Conservation (phyloP, 2,888 invertebrate genomes). For the Drosophila parthenogenetica region DNA sequence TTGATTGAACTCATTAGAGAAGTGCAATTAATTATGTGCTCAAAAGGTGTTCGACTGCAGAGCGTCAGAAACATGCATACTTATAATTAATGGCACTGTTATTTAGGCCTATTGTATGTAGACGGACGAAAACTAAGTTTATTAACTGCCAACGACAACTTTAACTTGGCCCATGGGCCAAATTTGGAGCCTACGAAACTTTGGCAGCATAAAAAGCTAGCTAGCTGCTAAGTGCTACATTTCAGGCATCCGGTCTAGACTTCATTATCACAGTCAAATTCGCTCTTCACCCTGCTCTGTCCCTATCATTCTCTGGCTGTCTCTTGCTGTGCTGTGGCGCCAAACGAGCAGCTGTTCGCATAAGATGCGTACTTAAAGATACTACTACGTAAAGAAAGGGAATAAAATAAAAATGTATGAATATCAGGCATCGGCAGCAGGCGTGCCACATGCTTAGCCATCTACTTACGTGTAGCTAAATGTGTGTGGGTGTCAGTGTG, state of each 20-base stretch:
- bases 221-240: slow-evolving; percentile 58
- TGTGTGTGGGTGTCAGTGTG: slow-evolving; percentile 12
- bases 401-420: slow-evolving; percentile 14
- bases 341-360: slow-evolving; percentile 54
- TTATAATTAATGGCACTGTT: slow-evolving; percentile 61
- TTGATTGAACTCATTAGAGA: slow-evolving; percentile 41
- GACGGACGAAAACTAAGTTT: slow-evolving; percentile 16
- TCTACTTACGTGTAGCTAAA: slow-evolving; percentile 21
- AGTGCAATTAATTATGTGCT: slow-evolving; percentile 43
- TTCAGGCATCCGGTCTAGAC: slow-evolving; percentile 74
- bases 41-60: slow-evolving; percentile 18
- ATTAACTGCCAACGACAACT: slow-evolving; percentile 40
- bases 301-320: neutral
- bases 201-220: slow-evolving; percentile 45
- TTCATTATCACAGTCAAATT: slow-evolving; percentile 60
- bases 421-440: slow-evolving; percentile 51
- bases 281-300: neutral
- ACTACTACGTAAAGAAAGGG: slow-evolving; percentile 32
- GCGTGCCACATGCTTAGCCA: slow-evolving; percentile 44
- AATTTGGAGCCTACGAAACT: slow-evolving; percentile 7
- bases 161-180: slow-evolving; percentile 27
- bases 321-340: slow-evolving; percentile 40
- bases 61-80: slow-evolving; percentile 24
- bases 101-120: no score
- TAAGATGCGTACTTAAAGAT: slow-evolving; percentile 57